Percentiles rank a stretch among this genome's conserved stretches.
phyloP scores from a whole-genome alignment of 1,140 invertebrate genomes.

The Parapsyche elsis region DNA sequence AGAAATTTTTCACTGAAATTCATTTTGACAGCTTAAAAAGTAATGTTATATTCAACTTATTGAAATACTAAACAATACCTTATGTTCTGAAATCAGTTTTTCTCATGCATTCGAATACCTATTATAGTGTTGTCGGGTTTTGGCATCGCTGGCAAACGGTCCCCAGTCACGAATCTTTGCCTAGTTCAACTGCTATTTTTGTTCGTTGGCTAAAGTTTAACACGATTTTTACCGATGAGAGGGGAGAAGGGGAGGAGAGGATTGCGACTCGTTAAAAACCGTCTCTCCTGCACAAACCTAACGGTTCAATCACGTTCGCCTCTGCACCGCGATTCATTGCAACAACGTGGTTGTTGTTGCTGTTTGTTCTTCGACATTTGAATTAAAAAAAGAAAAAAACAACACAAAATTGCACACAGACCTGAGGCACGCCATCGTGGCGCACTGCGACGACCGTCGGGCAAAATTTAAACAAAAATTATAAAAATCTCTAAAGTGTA shows the following conservation, averaged over 20 bases:
- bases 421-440: not conserved
- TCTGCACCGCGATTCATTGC: not conserved
- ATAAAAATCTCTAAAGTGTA: not conserved
- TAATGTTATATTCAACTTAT: no score
- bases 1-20: no score
- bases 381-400: not conserved
- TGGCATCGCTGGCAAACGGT: not conserved
- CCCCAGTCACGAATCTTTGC: not conserved
- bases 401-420: not conserved
- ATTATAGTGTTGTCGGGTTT: no score
- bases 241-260: no score
- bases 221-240: not conserved
- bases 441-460: not conserved
- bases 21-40: no score
- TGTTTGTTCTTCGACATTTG: slow-evolving; percentile 9
- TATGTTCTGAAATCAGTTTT: no score
- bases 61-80: no score
- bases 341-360: not conserved
- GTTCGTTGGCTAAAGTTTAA: not conserved
- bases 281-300: not conserved
- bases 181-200: not conserved
- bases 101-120: no score
- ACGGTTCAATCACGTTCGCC: not conserved
- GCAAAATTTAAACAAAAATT: not conserved
- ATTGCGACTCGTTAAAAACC: no score